These are phyloP conservation scores for Cacatua alba DNA, from an alignment of 2,113 vertebrate species.

Conservation along the genomic window DNA sequence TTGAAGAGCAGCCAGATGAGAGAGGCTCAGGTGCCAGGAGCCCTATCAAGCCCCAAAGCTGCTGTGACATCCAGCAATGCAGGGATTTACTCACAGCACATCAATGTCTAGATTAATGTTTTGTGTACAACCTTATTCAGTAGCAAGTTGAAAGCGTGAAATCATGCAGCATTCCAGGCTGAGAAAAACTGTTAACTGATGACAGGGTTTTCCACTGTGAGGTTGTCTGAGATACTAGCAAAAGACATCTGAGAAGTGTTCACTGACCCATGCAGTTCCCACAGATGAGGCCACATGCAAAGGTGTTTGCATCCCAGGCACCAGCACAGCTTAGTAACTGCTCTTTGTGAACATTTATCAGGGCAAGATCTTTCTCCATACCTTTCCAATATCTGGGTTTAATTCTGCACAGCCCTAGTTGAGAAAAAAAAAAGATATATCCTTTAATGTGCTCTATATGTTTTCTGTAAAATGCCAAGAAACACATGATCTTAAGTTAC, in stretches of 20 bases:
- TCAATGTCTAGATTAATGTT: neutral
- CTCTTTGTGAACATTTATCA: neutral
- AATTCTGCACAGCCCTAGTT: neutral
- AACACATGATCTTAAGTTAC: neutral
- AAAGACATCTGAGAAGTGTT: neutral
- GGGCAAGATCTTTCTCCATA: neutral
- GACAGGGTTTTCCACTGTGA: neutral
- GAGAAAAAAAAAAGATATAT: neutral
- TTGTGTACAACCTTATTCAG: neutral
- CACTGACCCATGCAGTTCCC: neutral
- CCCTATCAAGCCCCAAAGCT: neutral
- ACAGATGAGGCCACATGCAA: neutral
- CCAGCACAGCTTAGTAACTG: neutral
- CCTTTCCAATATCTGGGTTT: neutral
- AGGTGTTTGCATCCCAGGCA: neutral
- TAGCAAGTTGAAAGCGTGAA: neutral
- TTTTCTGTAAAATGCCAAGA: conserved; percentile 14
- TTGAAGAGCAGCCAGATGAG: neutral
- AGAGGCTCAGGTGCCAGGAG: neutral
- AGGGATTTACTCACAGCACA: neutral
- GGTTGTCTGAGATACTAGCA: neutral
- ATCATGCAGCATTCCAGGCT: neutral
- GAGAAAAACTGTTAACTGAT: neutral
- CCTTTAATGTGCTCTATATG: neutral
- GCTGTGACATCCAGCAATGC: neutral